phyloP scores from a whole-genome alignment of 2,888 invertebrate genomes.

The Zaprionus obscuricornis region DNA sequence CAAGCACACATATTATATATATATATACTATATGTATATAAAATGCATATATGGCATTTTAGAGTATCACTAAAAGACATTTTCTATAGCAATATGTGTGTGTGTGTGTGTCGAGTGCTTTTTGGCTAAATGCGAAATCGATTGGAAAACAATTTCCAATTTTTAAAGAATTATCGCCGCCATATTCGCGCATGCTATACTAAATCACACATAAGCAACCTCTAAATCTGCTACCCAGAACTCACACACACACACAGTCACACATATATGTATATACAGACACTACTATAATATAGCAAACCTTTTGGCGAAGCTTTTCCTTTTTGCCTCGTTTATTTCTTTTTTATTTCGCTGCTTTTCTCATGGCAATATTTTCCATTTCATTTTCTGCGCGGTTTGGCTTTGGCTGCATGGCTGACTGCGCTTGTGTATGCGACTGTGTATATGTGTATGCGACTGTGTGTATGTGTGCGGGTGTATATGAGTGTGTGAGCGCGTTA shows the following conservation, averaged over 20 bases:
- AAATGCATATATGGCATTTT: constrained; percentile 2
- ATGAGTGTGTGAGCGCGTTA: constrained; percentile 54
- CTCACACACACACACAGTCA: constrained; percentile 31
- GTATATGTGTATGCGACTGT: not conserved
- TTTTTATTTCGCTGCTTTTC: constrained; percentile 63
- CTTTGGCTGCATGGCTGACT: constrained; percentile 69
- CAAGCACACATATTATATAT: not conserved
- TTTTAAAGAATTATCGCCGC: constrained; percentile 83
- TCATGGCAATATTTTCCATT: constrained; percentile 73
- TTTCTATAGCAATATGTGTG: constrained; percentile 17
- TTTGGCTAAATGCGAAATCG: constrained; percentile 83
- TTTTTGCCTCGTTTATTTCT: constrained; percentile 70
- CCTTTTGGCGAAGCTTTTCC: constrained; percentile 69
- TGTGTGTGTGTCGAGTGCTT: constrained; percentile 66
- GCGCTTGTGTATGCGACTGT: constrained; percentile 32
- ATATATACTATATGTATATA: not conserved
- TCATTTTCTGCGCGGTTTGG: constrained; percentile 77
- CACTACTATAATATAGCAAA: constrained; percentile 32
- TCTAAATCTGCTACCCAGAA: constrained; percentile 81
- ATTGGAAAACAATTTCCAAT: constrained; percentile 84
- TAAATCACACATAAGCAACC: constrained; percentile 83
- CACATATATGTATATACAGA: constrained; percentile 22
- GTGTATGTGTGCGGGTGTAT: constrained; percentile 16
- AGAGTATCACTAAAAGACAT: constrained; percentile 51
- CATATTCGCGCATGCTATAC: constrained; percentile 83